These are phyloP conservation scores for Protonemura montana DNA, from an alignment of 2,888 invertebrate species.

Conservation along the genomic window DNA sequence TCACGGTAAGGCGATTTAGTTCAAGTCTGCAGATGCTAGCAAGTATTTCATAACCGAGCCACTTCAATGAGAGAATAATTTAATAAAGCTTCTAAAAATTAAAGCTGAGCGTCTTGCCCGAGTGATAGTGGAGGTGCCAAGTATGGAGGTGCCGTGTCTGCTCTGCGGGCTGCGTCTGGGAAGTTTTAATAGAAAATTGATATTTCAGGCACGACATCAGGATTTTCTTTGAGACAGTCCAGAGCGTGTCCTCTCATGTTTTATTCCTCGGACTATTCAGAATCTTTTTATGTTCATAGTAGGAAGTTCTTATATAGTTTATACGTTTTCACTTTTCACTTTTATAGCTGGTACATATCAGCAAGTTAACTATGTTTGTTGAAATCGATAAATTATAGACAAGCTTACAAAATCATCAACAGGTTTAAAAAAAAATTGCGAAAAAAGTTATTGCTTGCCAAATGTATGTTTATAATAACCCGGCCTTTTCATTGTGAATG, in stretches of 20 bases:
- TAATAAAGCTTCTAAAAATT: neutral
- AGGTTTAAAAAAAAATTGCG: neutral
- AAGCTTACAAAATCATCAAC: neutral
- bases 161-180: neutral
- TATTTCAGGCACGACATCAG: neutral
- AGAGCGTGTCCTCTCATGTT: neutral
- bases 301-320: constrained; percentile 25
- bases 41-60: neutral
- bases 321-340: neutral
- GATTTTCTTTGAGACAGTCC: neutral
- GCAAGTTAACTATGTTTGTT: neutral
- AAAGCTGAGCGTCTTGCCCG: neutral
- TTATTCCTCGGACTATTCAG: constrained; percentile 8
- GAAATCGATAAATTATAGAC: neutral
- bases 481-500: too few species aligned
- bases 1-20: neutral
- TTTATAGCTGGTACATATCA: neutral
- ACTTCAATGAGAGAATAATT: neutral
- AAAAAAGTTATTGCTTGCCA: neutral
- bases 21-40: neutral
- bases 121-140: constrained; percentile 20
- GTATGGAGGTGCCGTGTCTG: neutral
- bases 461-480: neutral
- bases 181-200: neutral
- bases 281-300: neutral